Conservation (phyloP, 2,113 vertebrate species). For the Hirundichthys speculiger region DNA sequence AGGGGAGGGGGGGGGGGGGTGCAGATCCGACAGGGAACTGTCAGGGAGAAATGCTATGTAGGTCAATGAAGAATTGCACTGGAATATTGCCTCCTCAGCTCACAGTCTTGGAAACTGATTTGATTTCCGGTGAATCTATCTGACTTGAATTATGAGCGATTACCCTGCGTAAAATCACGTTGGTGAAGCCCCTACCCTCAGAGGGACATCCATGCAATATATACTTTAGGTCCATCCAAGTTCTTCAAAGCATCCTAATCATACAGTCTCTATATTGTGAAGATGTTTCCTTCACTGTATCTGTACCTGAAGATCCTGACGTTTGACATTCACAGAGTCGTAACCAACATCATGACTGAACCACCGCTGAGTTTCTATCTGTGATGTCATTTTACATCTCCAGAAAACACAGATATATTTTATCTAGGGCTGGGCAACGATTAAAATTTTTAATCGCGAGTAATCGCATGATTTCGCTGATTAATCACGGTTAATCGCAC, state of each 20-base stretch:
- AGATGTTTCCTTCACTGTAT: slow-evolving; percentile 8
- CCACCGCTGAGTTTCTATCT: too few relatives aligned
- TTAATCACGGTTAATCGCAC: too few relatives aligned
- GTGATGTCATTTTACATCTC: too few relatives aligned
- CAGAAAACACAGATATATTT: too few relatives aligned
- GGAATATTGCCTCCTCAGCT: slow-evolving; percentile 78
- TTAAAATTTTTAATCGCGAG: too few relatives aligned
- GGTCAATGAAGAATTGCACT: slow-evolving; percentile 77
- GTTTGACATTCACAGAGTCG: too few relatives aligned
- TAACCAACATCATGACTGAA: too few relatives aligned
- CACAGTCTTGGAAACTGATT: slow-evolving; percentile 72
- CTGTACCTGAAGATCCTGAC: too few relatives aligned
- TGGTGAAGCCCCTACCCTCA: slow-evolving; percentile 43
- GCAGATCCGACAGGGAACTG: slow-evolving; percentile 48
- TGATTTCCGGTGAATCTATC: slow-evolving; percentile 79
- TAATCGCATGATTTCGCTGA: too few relatives aligned
- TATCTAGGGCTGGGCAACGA: too few relatives aligned
- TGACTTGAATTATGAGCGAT: slow-evolving; percentile 77
- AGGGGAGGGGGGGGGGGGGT: slow-evolving; percentile 22
- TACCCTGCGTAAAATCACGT: slow-evolving; percentile 71
- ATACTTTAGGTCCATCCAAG: slow-evolving; percentile 23
- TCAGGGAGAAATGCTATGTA: slow-evolving; percentile 76
- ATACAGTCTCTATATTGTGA: background rate
- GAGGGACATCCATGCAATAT: slow-evolving; percentile 27
- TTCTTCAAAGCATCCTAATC: slow-evolving; percentile 15